These are phyloP conservation scores for Myathropa florea DNA, from an alignment of 2,888 invertebrate genomes.

Conservation along the genomic window DNA sequence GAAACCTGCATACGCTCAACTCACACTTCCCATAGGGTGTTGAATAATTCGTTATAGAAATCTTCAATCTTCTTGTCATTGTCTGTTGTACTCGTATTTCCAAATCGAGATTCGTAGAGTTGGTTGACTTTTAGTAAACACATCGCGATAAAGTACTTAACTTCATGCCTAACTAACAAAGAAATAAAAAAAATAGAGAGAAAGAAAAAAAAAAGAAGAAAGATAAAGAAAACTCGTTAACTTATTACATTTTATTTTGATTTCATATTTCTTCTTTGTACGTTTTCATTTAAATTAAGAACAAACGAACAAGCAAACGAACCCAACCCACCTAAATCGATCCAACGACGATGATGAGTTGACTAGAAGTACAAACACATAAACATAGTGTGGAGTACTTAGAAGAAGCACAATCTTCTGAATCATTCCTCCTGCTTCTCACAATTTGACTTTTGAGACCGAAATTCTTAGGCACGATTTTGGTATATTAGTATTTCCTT, in stretches of 20 bases:
- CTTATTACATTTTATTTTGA: slow-evolving; percentile 65
- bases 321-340: slow-evolving; percentile 70
- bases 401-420: slow-evolving; percentile 47
- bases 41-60: background rate
- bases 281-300: slow-evolving; percentile 67
- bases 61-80: slow-evolving; percentile 1
- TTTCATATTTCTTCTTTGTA: slow-evolving; percentile 63
- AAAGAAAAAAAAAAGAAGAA: background rate
- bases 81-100: slow-evolving; percentile 3
- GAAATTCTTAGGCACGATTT: slow-evolving; percentile 62
- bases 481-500: slow-evolving; percentile 58
- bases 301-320: slow-evolving; percentile 49
- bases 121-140: slow-evolving; percentile 59
- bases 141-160: slow-evolving; percentile 31
- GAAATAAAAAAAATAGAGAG: background rate
- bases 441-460: slow-evolving; percentile 53
- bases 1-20: background rate
- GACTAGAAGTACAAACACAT: slow-evolving; percentile 27
- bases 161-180: slow-evolving; percentile 48
- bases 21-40: slow-evolving; percentile 6
- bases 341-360: slow-evolving; percentile 48
- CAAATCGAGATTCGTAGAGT: slow-evolving; percentile 32
- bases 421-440: background rate
- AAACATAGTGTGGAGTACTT: slow-evolving; percentile 51
- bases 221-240: slow-evolving; percentile 64